Evolutionary conservation across 2,797 vertebrate species (phyloP).

Genomic region (Hipposideros larvatus): DNA sequence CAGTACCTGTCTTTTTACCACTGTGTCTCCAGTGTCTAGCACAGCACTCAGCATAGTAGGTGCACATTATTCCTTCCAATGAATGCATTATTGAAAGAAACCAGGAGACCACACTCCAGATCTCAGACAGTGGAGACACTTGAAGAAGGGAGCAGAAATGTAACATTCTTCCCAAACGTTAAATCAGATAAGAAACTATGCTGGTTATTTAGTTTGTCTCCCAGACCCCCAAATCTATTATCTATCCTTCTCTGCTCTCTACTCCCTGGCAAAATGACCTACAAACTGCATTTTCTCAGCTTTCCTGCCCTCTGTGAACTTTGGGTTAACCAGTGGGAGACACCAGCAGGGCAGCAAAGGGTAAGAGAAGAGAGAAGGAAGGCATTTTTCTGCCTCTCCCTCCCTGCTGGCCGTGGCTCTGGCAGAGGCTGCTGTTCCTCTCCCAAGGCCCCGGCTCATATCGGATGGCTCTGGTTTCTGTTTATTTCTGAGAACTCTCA

Average conservation of each 20-base stretch:
- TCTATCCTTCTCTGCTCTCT: neutral
- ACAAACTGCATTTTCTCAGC: neutral
- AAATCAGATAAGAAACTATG: neutral
- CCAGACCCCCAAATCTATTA: neutral
- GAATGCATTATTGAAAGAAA: neutral
- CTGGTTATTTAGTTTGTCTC: neutral
- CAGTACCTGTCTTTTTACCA: neutral
- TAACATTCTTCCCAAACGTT: neutral
- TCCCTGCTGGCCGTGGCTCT: neutral
- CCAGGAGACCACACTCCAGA: neutral
- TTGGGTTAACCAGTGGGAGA: neutral
- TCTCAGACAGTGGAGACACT: neutral
- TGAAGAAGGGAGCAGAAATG: neutral
- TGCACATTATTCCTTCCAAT: neutral
- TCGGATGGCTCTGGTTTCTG: neutral
- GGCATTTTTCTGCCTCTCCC: neutral
- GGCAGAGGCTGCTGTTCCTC: neutral
- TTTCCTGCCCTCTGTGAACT: neutral
- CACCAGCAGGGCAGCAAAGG: neutral
- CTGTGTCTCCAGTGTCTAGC: neutral
- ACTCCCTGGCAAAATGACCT: neutral
- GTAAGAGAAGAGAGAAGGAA: neutral
- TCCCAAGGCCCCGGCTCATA: neutral
- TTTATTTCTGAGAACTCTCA: neutral
- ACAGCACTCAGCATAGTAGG: neutral